A percentile compares a stretch with the other conserved stretches of the same genome.
These are phyloP conservation scores for Apamea crenata DNA, from an alignment of 2,888 invertebrate species.

Conservation along the genomic window DNA sequence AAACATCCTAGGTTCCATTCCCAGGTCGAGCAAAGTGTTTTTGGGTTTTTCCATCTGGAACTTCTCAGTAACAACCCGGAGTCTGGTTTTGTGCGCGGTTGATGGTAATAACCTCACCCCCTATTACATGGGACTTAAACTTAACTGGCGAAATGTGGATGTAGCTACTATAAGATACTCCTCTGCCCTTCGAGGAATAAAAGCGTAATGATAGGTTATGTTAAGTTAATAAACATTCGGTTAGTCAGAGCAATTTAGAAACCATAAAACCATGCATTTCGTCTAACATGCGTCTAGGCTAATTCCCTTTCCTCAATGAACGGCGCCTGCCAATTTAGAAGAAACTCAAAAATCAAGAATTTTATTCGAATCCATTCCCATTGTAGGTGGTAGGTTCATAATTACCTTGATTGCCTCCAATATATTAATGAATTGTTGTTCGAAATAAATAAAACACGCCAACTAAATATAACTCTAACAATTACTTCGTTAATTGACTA, in stretches of 20 bases:
- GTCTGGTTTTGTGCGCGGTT: background rate
- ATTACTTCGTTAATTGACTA: slow-evolving; percentile 67
- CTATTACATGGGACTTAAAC: background rate
- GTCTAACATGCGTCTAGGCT: slow-evolving; percentile 22
- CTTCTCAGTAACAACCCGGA: background rate
- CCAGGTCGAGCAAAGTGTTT: background rate
- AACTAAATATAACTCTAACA: slow-evolving; percentile 60
- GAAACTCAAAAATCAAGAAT: slow-evolving; percentile 33
- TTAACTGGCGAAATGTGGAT: background rate
- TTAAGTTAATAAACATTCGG: background rate
- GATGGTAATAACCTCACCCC: background rate
- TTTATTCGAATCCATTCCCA: slow-evolving; percentile 18
- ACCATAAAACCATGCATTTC: slow-evolving; percentile 23
- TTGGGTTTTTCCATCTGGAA: background rate
- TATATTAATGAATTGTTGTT: slow-evolving; percentile 63
- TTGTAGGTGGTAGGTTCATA: slow-evolving; percentile 46
- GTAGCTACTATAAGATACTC: no score
- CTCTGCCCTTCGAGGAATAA: fast-evolving
- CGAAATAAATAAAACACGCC: slow-evolving; percentile 47
- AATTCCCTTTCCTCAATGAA: slow-evolving; percentile 8
- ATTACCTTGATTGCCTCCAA: slow-evolving; percentile 59
- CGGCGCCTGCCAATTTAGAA: slow-evolving; percentile 53
- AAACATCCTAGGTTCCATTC: no score
- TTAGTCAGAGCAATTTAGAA: slow-evolving; percentile 23
- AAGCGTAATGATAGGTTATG: background rate